Base-by-base conservation (phyloP, 1,140 invertebrate genomes). In the Drosophila kohkoa region DNA sequence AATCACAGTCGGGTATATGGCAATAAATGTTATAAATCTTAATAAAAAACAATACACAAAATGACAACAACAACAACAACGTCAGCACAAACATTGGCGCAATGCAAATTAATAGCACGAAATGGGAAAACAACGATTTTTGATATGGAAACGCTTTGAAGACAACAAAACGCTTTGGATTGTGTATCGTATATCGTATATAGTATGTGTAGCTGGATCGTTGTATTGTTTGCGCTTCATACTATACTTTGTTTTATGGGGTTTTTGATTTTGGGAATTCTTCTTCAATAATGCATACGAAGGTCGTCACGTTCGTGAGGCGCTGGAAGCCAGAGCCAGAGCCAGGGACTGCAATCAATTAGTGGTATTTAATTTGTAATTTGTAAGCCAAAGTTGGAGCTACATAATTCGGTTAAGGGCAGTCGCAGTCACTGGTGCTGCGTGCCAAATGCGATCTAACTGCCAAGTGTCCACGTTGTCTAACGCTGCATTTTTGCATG, bases 71-170 rank as follows among this genome's bases (percentile, higher is more conserved):
- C 43, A 45, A 28, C 38, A 55, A 43, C 35, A 52, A n/a, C 38
- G 55, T 48, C 15, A 58, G 46, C 32, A 74, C n/a, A n/a, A n/a
- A 67, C 73, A 75, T 72, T 88, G 73, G n/a, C 52, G 75, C 55
- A 89, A 89, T 89, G 86, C 81, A 85, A 89, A 89, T 89, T 89
- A 88, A 87, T 83, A 72, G 85, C 82, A 88, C 83, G 80, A 77
- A 77, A 51, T 77, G 51, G 51, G 57, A 67, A 74, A 77, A 52
- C 15, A 74, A 69, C 58, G 55, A 74, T 63, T 41, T 73, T 25
- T 25, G 20, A 32, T 67, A 59, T 67, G 38, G 20, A 28, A 55
- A 71, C 32, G 43, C 51, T 20, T 25, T 13, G 20, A 25, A 25
- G 20, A 8, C 32, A 8, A 59, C 57, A 57, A 58, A 58, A 43